Evolutionary conservation across 37 sponge, comb jelly and placozoan species (phyloP), one percentile per base, ranked within the genome.

Genomic region (Haliclona indistincta): DNA sequence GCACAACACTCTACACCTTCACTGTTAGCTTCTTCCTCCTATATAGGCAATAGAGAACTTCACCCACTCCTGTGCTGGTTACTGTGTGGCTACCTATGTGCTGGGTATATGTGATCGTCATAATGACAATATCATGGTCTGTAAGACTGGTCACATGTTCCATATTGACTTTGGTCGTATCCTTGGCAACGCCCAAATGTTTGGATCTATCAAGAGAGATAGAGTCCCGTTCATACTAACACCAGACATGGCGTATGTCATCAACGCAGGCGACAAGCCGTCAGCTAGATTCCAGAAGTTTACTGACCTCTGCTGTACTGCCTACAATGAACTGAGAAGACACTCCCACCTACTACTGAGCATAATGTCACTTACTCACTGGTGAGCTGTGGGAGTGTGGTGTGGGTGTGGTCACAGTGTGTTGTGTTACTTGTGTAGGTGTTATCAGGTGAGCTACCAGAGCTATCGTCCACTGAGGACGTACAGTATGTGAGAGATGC

Each of bases 241-340:
- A 40, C 92, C 88, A 7, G 96, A 95, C 74, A 95, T 95, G 96
- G 96, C 96, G 10, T 95, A 91, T 64, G 96, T 95, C 38, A 95
- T 95, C 63, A 91, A 95, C 55, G 89, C 73, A 1, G 85, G 96
- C 1, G 96, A 88, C 39, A 74, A 74, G 42, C 86, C 81, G 3
- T 88, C 86, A 17, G 40, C 66, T 10, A 78, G 75, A 39, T 95
- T 91, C 71, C 96, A 95, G 68, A 73, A 84, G 56, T 95, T 95
- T 49, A 63, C 47, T 49, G 96, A 95, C 53, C 75, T 95, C 63
- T 87, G 88, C 73, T 95, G 96, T 52, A 53, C 63, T 47, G 96
- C 96, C 0, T 95, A 83, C 79, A 92, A 95, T 29, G 82, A 86
- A 32, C 76, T 95, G 34, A 70, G 96, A 45, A 81, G 66, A 38